A percentile compares a stretch with the other conserved stretches of the same genome.
phyloP scores from a whole-genome alignment of 2,888 invertebrate genomes.

The Reticulitermes lucifugus region DNA sequence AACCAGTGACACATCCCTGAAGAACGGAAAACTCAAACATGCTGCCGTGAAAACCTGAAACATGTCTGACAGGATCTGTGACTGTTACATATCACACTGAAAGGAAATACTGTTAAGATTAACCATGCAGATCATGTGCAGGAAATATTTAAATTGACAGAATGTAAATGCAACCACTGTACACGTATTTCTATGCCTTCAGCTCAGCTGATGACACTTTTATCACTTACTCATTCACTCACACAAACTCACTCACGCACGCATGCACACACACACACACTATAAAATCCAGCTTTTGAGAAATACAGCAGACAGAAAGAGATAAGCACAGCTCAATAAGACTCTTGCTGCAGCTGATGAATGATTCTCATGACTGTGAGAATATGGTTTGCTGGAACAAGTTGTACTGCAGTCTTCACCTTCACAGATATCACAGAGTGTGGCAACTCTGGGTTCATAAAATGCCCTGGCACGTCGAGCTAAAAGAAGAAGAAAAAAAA shows the following conservation, averaged over 20 bases:
- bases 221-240: neutral
- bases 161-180: too few species aligned
- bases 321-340: neutral
- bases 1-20: too few species aligned
- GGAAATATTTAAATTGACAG: too few species aligned
- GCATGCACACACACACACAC: neutral
- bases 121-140: too few species aligned
- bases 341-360: slow-evolving; percentile 9
- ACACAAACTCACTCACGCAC: too few species aligned
- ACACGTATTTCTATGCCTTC: neutral
- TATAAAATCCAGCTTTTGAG: slow-evolving; percentile 2
- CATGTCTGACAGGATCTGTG: too few species aligned
- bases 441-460: slow-evolving; percentile 77
- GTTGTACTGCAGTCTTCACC: slow-evolving; percentile 70
- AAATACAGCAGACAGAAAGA: neutral
- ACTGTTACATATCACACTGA: too few species aligned
- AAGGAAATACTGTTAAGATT: too few species aligned
- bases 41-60: too few species aligned
- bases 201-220: neutral
- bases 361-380: slow-evolving; percentile 35
- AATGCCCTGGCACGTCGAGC: slow-evolving; percentile 87
- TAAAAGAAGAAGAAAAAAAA: slow-evolving; percentile 59
- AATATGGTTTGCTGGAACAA: slow-evolving; percentile 61
- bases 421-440: slow-evolving; percentile 87
- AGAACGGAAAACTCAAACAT: too few species aligned